Conservation (phyloP, 2,888 invertebrate species). For the Noctua janthe region DNA sequence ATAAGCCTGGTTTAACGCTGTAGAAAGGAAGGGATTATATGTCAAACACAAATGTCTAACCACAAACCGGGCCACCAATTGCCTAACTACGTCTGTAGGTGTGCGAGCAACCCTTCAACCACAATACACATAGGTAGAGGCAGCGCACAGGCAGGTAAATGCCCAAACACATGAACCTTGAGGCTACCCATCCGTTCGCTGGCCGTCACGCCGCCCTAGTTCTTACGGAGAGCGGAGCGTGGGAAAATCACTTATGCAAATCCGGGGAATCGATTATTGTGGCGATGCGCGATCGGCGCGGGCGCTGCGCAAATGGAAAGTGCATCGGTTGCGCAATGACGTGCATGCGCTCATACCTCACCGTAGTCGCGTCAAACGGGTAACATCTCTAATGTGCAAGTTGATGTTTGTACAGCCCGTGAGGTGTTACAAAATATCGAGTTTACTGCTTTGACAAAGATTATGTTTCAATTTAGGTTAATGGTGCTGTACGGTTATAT, state of each 20-base stretch:
- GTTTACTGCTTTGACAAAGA: conserved; percentile 21
- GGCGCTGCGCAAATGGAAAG: conserved; percentile 83
- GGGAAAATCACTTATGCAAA: conserved; percentile 88
- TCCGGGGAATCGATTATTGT: conserved; percentile 87
- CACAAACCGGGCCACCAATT: conserved; percentile 58
- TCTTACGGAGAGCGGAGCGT: conserved; percentile 84
- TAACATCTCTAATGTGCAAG: conserved; percentile 62
- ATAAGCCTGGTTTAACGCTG: conserved; percentile 29
- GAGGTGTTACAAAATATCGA: conserved; percentile 53
- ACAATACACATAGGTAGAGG: conserved; percentile 31
- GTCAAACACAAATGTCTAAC: conserved; percentile 61
- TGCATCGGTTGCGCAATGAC: conserved; percentile 83
- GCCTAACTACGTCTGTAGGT: conserved; percentile 53
- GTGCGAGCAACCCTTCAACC: conserved; percentile 51
- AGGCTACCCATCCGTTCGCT: conserved; percentile 83
- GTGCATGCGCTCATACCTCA: conserved; percentile 66
- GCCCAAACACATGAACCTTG: conserved; percentile 78
- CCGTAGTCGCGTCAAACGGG: conserved; percentile 32
- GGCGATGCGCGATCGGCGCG: conserved; percentile 71
- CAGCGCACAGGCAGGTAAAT: conserved; percentile 45
- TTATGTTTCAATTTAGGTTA: conserved; percentile 21
- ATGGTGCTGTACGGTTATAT: not conserved
- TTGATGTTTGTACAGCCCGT: conserved; percentile 48
- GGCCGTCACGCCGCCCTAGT: conserved; percentile 83
- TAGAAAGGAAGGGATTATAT: conserved; percentile 61